Evolutionary conservation across 2,888 invertebrate species (phyloP).

Genomic region (Drosophila tripunctata): DNA sequence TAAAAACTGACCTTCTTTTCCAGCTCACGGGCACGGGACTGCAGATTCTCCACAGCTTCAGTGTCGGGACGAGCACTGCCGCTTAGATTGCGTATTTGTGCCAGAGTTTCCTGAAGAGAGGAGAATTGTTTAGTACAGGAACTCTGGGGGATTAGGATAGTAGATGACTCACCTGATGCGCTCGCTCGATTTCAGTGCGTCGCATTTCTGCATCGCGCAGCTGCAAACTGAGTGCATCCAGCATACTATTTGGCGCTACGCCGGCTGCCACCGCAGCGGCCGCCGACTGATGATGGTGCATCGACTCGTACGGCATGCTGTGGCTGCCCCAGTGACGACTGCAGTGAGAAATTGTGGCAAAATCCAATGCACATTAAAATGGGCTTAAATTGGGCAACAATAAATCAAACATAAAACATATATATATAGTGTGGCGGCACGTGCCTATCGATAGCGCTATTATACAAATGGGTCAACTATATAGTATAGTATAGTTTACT

Average conservation of each 20-base stretch:
- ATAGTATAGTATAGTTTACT: too few species aligned
- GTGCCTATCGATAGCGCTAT: too few species aligned
- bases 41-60: constrained; percentile 89
- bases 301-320: constrained; percentile 82
- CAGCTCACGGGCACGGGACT: constrained; percentile 93
- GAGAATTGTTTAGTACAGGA: too few species aligned
- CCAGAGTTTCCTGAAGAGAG: constrained; percentile 89
- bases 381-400: not conserved
- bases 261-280: constrained; percentile 78
- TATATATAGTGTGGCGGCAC: too few species aligned
- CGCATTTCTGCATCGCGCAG: constrained; percentile 92
- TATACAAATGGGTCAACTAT: constrained; percentile 72
- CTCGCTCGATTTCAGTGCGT: constrained; percentile 90
- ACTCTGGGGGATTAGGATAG: too few species aligned
- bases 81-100: constrained; percentile 86
- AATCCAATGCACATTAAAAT: not conserved
- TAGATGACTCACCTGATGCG: constrained; percentile 86
- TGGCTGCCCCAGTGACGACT: constrained; percentile 68
- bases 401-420: too few species aligned
- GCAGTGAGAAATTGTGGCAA: constrained; percentile 20
- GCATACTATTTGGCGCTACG: constrained; percentile 82
- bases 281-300: constrained; percentile 82
- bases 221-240: constrained; percentile 88
- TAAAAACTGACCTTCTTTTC: constrained; percentile 91
- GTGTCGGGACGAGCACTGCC: constrained; percentile 86